phyloP scores from a whole-genome alignment of 2,797 vertebrate species.

The Xenops minutus region DNA sequence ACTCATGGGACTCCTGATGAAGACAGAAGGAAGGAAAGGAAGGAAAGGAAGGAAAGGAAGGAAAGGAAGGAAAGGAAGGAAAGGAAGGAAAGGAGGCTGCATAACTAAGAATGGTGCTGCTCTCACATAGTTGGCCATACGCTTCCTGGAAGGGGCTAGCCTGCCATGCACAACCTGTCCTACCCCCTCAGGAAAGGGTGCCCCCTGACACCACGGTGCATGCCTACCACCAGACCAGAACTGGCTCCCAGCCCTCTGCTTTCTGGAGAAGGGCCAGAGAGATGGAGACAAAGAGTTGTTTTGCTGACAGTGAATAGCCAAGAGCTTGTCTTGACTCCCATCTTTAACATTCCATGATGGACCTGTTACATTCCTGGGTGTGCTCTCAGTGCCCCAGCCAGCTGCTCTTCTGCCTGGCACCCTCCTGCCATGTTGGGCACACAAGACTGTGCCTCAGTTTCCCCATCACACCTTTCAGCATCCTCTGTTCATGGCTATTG shows the following conservation, averaged over 20 bases:
- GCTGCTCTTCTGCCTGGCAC: neutral
- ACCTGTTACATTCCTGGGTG: neutral
- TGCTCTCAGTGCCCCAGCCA: neutral
- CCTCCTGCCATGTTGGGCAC: neutral
- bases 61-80: too few species aligned
- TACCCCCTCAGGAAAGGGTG: neutral
- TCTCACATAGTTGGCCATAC: accelerated
- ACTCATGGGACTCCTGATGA: accelerated
- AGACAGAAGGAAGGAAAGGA: neutral
- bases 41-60: too few species aligned
- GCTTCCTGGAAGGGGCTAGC: accelerated
- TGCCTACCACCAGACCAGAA: neutral
- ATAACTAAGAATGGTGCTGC: neutral
- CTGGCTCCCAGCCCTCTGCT: neutral
- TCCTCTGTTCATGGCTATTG: neutral
- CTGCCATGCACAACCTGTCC: neutral
- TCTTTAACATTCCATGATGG: neutral
- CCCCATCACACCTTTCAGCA: neutral
- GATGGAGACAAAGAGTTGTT: neutral
- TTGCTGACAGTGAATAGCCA: neutral
- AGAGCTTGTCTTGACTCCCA: neutral
- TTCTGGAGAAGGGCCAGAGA: neutral
- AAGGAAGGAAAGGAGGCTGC: neutral
- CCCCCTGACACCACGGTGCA: accelerated
- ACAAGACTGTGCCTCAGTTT: neutral